Base-by-base conservation (phyloP, 2,797 vertebrate genomes). In the Hyperoplus lanceolatus region DNA sequence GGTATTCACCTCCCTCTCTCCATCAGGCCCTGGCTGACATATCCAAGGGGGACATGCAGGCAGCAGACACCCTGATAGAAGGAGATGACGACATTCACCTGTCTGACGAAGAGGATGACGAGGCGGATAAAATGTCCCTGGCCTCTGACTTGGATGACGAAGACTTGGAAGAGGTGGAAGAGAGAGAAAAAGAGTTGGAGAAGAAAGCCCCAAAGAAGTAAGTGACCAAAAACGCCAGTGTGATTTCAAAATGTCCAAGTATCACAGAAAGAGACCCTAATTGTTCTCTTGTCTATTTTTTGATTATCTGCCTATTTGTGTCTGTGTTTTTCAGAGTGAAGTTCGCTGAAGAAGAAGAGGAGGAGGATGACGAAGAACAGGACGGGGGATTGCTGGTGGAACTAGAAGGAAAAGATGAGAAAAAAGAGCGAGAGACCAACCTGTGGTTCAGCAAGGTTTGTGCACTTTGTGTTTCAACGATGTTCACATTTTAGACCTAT, bases 391-490 rank as follows among this genome's bases (percentile, higher is more conserved):
- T 99, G 79, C 72, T 99, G 82, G 96, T 98, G 11, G 95, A 97
- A 0, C 73, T 99, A 36, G 97, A 98, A 78, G 96, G 93, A 79
- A 97, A 97, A 72, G 92, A 95, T 0, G 96, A 96, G 74, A 95
- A 96, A 80, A 93, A 87, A 55, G 94, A 97, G 59, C 95, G 88
- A 6, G 96, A 96, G 82, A 95, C 96, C 49, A 95, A 73, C 88
- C 80, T 99, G 83, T 99, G 98, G 98, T 99, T 99, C 29, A 97
- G 96, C 84, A 99, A 99, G 95, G 98, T 97, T 74, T 69, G 87
- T 81, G 18, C 14, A 18, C 41, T 8, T 53, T 38, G 62, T n/a
- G 2, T 53, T 4, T 51, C 50, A n/a, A 4, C 14, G 9, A 51
- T 51, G 8, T 51, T 51, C 8, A n/a, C 16, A 18, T 16, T 51